Evolutionary conservation across 2,113 vertebrate species (phyloP), one percentile per base, ranked within the genome.

Genomic region (Parus major): DNA sequence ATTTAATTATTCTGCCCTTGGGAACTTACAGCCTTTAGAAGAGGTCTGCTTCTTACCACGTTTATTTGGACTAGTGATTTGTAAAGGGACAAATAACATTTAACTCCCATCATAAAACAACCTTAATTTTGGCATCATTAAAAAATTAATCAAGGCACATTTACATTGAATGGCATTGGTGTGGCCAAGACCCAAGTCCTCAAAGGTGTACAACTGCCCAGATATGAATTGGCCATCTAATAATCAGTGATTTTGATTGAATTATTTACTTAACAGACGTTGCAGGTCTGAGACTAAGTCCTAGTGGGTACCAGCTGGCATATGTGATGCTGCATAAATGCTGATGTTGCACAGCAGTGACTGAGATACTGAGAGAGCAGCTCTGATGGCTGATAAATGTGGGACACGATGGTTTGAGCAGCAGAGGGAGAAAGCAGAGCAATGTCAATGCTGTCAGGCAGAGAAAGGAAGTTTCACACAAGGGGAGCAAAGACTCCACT

Each of bases 1-100:
- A 96, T 84, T 89, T 90, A 93, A 97, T 95, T 91, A 93, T 96
- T 96, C 52, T 60, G 36, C 86, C 69, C 33, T 59, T 73, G 94
- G 93, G 93, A 96, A 79, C 85, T 71, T 19, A 7, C 12, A 68
- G 41, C 39, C 64, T 91, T 95, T 86, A 64, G 69, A 94, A 94
- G 41, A 56, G 35, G 94, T 94, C 47, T 19, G 9, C 66, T 90
- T 96, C 92, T 91, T 83, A 86, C 50, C 56, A 35, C 49, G 93
- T 80, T 85, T 73, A 86, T 95, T 88, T 97, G 89, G 65, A 70
- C 69, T 91, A 87, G 92, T 72, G 65, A 75, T 82, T 95, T 82
- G 59, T 49, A 90, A 93, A 75, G 81, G 77, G 90, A 94, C 41
- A 82, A 95, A 96, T 79, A 79, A 71, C 46, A 33, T 83, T 93